phyloP scores from a whole-genome alignment of 2,113 vertebrate genomes.

The Chionis minor region DNA sequence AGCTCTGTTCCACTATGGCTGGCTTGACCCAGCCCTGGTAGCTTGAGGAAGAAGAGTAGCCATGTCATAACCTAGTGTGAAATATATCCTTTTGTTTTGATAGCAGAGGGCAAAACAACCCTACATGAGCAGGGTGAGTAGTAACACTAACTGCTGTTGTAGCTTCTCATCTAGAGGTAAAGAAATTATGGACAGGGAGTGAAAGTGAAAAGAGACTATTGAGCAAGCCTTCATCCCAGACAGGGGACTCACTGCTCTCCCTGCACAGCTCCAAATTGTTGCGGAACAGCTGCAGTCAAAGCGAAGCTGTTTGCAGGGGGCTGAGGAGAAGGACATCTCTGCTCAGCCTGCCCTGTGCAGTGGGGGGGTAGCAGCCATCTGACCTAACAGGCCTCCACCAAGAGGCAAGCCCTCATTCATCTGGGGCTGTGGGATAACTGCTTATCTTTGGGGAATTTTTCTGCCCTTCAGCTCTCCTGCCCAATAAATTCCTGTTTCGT shows the following conservation, averaged over 20 bases:
- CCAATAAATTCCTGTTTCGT: background rate
- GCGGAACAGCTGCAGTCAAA: background rate
- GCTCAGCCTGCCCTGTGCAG: background rate
- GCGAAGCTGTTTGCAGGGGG: background rate
- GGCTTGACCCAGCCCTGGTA: background rate
- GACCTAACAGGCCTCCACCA: background rate
- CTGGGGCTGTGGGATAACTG: background rate
- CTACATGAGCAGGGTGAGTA: background rate
- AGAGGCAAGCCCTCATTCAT: background rate
- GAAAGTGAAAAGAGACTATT: background rate
- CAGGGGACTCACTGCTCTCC: background rate
- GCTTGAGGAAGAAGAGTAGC: background rate
- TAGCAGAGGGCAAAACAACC: background rate
- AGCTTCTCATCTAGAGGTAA: background rate
- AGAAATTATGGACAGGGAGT: background rate
- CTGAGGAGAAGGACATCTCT: background rate
- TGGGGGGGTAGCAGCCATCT: background rate
- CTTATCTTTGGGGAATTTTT: background rate
- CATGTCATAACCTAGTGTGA: background rate
- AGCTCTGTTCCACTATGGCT: background rate
- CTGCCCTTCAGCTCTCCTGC: background rate
- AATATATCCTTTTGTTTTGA: background rate
- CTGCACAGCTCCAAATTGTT: fast-evolving
- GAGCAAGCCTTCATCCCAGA: background rate
- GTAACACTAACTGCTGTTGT: background rate